Conservation (phyloP, 2,888 invertebrate species). For the Minunthozetes semirufus region DNA sequence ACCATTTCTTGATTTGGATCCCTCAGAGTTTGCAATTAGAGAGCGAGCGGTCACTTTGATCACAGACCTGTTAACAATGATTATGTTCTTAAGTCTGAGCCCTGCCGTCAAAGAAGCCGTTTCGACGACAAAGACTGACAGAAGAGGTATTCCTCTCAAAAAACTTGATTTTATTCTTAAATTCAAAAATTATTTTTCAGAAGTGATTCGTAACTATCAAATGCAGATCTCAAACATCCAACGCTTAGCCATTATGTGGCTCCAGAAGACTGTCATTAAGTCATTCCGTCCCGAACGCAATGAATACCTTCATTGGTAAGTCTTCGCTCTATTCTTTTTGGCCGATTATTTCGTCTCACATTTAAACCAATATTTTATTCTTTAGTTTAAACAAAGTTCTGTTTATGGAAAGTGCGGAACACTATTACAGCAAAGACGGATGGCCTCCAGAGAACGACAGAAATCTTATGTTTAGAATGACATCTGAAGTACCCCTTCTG, state of each 20-base stretch:
- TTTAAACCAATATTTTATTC: not conserved
- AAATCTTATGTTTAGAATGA: conserved; percentile 63
- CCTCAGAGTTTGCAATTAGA: conserved; percentile 59
- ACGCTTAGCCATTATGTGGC: conserved; percentile 77
- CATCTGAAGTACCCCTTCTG: conserved; percentile 75
- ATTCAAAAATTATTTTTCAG: not conserved
- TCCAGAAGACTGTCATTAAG: conserved; percentile 70
- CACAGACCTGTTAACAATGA: conserved; percentile 75
- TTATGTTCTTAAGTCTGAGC: conserved; percentile 72
- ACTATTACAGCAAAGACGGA: conserved; percentile 56
- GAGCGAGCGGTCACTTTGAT: conserved; percentile 77
- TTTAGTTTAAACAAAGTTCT: conserved; percentile 45
- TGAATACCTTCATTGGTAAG: conserved; percentile 60
- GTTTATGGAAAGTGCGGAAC: conserved; percentile 57
- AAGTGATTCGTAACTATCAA: conserved; percentile 50
- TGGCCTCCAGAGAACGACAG: conserved; percentile 91
- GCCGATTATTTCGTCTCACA: not conserved
- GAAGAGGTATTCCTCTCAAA: not conserved
- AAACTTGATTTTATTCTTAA: not conserved
- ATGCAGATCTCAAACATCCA: conserved; percentile 60
- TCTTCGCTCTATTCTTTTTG: not conserved
- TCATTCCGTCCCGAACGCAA: conserved; percentile 63
- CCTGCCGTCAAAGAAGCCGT: conserved; percentile 65
- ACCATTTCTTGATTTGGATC: conserved; percentile 48
- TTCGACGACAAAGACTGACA: conserved; percentile 43